Conservation (phyloP, 2,888 invertebrate genomes). For the Tetheella fluctuosa region DNA sequence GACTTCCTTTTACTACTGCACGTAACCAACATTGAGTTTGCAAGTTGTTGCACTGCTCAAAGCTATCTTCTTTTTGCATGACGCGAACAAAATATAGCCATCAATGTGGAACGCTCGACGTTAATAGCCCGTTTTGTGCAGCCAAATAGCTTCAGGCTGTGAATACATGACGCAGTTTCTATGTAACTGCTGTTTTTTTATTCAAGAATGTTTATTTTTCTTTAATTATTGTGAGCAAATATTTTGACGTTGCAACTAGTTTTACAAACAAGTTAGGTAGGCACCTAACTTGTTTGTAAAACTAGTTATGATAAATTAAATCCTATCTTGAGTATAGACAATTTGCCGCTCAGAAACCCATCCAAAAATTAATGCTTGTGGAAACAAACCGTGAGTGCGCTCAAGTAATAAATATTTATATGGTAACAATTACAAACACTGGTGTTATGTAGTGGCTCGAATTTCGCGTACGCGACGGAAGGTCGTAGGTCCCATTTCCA, state of each 20-base stretch:
- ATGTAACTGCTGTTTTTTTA: constrained; percentile 1
- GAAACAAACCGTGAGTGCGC: neutral
- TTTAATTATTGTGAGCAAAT: neutral
- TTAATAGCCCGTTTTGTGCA: constrained; percentile 57
- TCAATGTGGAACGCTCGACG: constrained; percentile 47
- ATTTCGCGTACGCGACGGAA: neutral
- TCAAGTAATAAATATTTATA: neutral
- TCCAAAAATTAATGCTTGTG: neutral
- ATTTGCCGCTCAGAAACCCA: neutral
- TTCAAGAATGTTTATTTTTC: neutral
- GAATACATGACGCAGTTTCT: constrained; percentile 27
- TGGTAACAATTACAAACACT: neutral
- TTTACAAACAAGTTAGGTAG: too few species aligned
- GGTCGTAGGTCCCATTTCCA: neutral
- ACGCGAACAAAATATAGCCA: constrained; percentile 46
- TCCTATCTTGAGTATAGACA: neutral
- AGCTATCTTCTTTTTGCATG: constrained; percentile 48
- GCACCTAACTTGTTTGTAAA: neutral
- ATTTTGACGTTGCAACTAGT: neutral
- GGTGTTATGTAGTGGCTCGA: neutral
- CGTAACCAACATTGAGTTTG: constrained; percentile 48
- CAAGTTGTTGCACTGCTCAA: constrained; percentile 48
- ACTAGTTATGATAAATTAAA: neutral
- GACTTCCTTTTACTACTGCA: constrained; percentile 70
- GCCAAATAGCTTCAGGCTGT: constrained; percentile 32